These are phyloP conservation scores for Cecropterus lyciades DNA, from an alignment of 1,140 invertebrate genomes.

Conservation along the genomic window DNA sequence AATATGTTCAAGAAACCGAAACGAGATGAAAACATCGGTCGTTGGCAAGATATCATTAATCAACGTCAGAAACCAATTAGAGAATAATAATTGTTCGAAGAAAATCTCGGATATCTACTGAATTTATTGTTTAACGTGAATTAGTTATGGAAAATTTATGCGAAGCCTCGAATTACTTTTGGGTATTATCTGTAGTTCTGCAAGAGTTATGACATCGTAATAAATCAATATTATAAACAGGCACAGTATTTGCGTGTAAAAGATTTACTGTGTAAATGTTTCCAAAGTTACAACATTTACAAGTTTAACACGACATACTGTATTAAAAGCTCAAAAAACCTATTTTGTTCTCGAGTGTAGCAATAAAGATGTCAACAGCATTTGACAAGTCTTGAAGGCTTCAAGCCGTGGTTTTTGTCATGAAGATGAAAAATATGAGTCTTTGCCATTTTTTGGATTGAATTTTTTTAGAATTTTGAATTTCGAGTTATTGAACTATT, in stretches of 20 bases:
- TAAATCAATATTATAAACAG: constrained; percentile 20
- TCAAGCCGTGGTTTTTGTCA: too few species aligned
- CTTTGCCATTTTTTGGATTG: too few species aligned
- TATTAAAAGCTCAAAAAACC: too few species aligned
- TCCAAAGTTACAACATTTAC: too few species aligned
- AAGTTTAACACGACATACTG: too few species aligned
- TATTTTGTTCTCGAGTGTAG: too few species aligned
- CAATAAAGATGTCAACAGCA: too few species aligned
- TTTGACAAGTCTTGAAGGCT: too few species aligned
- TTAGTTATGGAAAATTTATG: constrained; percentile 41
- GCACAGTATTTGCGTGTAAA: constrained; percentile 23
- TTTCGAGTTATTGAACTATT: too few species aligned
- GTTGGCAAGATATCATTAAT: constrained; percentile 57
- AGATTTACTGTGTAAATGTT: constrained; percentile 17
- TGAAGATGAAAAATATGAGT: too few species aligned
- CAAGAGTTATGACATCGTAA: constrained; percentile 17
- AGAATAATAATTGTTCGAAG: constrained; percentile 60
- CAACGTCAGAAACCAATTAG: constrained; percentile 69
- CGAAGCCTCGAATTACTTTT: constrained; percentile 22
- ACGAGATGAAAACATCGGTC: constrained; percentile 53
- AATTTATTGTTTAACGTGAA: constrained; percentile 44
- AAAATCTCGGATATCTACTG: constrained; percentile 50
- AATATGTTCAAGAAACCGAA: constrained; percentile 60
- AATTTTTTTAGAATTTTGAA: too few species aligned
- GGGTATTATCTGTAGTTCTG: constrained; percentile 25